Percentiles rank a stretch among this genome's conserved stretches.
Conservation (phyloP, 2,888 invertebrate genomes). For the Drosophila villosipedis region DNA sequence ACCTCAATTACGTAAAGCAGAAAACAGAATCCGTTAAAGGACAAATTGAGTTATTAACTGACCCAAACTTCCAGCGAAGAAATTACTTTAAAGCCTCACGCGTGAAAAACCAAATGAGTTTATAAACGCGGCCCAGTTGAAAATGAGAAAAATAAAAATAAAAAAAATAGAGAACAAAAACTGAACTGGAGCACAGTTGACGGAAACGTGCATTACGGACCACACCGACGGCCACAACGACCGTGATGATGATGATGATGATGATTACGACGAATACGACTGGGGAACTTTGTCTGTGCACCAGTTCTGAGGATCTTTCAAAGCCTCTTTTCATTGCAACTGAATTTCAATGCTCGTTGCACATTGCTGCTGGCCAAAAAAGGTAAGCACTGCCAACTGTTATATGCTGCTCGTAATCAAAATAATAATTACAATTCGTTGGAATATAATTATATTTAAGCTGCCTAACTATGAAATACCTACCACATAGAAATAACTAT, state of each 20-base stretch:
- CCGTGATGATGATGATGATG: neutral
- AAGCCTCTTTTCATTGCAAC: slow-evolving; percentile 28
- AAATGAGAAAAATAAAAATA: neutral
- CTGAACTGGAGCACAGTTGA: slow-evolving; percentile 43
- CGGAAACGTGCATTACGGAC: slow-evolving; percentile 58
- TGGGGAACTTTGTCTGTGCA: slow-evolving; percentile 54
- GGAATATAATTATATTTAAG: neutral
- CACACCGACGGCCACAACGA: slow-evolving; percentile 32
- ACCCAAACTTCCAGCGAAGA: slow-evolving; percentile 10
- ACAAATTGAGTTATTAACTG: slow-evolving; percentile 60
- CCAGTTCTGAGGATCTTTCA: slow-evolving; percentile 19
- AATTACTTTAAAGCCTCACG: slow-evolving; percentile 28
- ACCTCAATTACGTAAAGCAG: slow-evolving; percentile 43
- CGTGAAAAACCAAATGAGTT: slow-evolving; percentile 54
- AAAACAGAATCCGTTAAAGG: slow-evolving; percentile 41
- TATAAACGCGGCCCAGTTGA: slow-evolving; percentile 48
- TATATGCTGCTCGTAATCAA: slow-evolving; percentile 27
- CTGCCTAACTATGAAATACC: neutral
- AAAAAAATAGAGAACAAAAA: slow-evolving; percentile 11
- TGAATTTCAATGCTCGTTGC: slow-evolving; percentile 51
- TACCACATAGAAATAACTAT: neutral
- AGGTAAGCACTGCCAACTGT: slow-evolving; percentile 45
- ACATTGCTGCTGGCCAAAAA: slow-evolving; percentile 48
- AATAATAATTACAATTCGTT: slow-evolving; percentile 27
- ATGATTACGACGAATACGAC: neutral